Percentiles rank a stretch among this genome's conserved stretches.
Conservation (phyloP, 53 echinoderm and acorn worm genomes). For the Astropecten irregularis region DNA sequence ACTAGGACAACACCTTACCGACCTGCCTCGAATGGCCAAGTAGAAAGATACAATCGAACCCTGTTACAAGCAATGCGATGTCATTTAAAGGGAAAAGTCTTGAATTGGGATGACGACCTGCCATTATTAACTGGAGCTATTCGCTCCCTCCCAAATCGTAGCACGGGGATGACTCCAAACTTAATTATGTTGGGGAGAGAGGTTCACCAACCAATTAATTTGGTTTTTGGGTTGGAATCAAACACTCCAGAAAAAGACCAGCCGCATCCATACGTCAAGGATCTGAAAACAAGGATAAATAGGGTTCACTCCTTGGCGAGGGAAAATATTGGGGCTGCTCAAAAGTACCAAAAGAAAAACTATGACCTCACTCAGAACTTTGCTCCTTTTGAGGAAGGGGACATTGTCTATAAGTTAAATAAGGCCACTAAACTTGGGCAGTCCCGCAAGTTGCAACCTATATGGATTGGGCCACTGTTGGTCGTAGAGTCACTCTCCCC, state of each 20-base stretch:
- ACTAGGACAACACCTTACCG: slow-evolving; percentile 69
- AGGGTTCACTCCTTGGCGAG: background rate
- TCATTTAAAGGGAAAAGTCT: slow-evolving; percentile 54
- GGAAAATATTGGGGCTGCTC: background rate
- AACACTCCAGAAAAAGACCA: background rate
- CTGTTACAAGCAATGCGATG: slow-evolving; percentile 53
- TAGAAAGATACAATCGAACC: slow-evolving; percentile 72
- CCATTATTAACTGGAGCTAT: slow-evolving; percentile 66
- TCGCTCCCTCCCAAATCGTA: slow-evolving; percentile 25
- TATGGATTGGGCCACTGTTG: background rate
- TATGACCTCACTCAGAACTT: background rate
- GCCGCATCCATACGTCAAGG: background rate
- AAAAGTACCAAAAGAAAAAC: slow-evolving; percentile 9
- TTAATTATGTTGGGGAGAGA: slow-evolving; percentile 72
- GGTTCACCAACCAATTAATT: slow-evolving; percentile 33
- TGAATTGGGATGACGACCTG: slow-evolving; percentile 71
- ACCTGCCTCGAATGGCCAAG: slow-evolving; percentile 66
- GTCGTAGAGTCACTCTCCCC: background rate
- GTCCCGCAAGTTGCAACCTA: background rate
- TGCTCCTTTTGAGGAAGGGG: background rate
- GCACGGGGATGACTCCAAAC: slow-evolving; percentile 64
- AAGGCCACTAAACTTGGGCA: background rate
- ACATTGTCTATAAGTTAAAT: slow-evolving; percentile 1
- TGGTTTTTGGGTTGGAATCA: background rate
- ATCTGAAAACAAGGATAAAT: background rate